Conservation (phyloP, 2,113 vertebrate genomes). For the Bambusicola thoracicus region DNA sequence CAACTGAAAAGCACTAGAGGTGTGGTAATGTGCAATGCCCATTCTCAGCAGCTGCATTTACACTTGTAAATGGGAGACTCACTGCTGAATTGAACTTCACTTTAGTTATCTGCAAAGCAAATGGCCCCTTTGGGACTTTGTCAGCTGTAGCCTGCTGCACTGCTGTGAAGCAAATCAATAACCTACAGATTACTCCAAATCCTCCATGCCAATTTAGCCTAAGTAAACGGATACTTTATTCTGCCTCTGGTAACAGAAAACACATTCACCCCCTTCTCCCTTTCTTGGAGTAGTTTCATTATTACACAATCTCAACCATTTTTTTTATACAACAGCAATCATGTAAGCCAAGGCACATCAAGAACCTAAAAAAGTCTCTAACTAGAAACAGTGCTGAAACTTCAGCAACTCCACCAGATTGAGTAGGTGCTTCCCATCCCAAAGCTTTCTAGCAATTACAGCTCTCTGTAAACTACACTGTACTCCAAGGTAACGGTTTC, state of each 20-base stretch:
- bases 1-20: too few relatives aligned
- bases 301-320: neutral
- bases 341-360: neutral
- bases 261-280: neutral
- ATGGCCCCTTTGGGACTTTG: neutral
- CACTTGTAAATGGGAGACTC: neutral
- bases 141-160: neutral
- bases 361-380: neutral
- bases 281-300: neutral
- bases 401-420: neutral
- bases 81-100: neutral
- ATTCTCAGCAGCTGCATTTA: neutral
- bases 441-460: neutral
- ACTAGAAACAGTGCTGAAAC: neutral
- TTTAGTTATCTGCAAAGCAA: constrained; percentile 3
- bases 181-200: neutral
- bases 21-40: neutral
- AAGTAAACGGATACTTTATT: neutral
- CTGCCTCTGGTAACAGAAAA: neutral
- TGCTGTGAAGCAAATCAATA: neutral
- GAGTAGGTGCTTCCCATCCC: neutral
- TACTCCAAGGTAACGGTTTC: neutral
- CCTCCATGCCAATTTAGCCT: neutral
- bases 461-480: neutral
- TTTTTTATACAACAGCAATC: neutral